phyloP scores from a whole-genome alignment of 2,113 vertebrate genomes.

The Ailuropoda melanoleuca region DNA sequence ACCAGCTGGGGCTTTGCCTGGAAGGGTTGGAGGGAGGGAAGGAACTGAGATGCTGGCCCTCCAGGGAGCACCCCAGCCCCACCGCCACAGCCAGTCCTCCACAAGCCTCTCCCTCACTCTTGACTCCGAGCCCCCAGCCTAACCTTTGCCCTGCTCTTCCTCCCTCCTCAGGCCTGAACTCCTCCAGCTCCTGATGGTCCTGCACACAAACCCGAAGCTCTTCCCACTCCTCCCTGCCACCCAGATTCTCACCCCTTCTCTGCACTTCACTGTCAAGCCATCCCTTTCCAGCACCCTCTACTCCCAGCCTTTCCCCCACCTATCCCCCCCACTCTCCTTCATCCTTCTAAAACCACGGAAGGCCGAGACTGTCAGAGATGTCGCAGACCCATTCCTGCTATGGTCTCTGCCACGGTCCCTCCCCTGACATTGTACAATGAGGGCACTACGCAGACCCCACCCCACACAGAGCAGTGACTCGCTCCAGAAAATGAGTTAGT shows the following conservation, averaged over 20 bases:
- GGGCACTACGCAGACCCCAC: neutral
- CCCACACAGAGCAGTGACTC: neutral
- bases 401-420: no score
- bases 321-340: neutral
- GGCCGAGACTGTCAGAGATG: neutral
- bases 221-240: neutral
- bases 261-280: neutral
- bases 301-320: neutral
- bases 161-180: neutral
- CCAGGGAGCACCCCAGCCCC: neutral
- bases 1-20: slow-evolving; percentile 72
- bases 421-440: neutral
- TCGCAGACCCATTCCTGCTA: no score
- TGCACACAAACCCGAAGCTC: neutral
- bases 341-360: neutral
- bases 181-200: neutral
- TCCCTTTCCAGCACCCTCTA: neutral
- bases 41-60: slow-evolving; percentile 58
- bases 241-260: neutral
- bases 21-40: slow-evolving; percentile 75
- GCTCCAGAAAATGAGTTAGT: neutral
- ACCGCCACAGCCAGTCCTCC: neutral
- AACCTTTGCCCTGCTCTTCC: neutral
- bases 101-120: neutral
- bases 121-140: neutral